A percentile compares a stretch with the other conserved stretches of the same genome.
Conservation (phyloP, 37 sponge, comb jelly and placozoan species). For the Tethya wilhelma region DNA sequence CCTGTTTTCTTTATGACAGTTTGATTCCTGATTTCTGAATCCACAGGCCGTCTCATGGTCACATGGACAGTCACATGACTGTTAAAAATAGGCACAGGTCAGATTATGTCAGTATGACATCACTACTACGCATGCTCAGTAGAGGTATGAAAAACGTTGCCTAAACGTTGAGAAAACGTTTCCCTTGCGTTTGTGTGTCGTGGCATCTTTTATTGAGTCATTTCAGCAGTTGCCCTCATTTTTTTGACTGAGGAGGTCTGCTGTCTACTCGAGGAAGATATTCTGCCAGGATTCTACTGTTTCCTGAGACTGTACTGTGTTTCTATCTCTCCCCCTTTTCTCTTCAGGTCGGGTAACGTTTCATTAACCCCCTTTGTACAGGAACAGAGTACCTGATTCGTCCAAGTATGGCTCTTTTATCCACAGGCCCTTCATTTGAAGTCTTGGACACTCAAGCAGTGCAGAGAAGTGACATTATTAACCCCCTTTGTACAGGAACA, state of each 20-base stretch:
- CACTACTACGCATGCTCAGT: slow-evolving; percentile 25
- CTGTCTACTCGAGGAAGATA: background rate
- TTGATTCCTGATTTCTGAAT: too few relatives aligned
- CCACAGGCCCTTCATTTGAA: slow-evolving; percentile 10
- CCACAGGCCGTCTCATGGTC: too few relatives aligned
- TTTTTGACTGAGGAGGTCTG: background rate
- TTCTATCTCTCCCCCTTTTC: background rate
- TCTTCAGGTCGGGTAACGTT: slow-evolving; percentile 31
- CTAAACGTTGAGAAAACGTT: background rate
- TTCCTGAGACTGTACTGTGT: background rate
- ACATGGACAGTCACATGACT: too few relatives aligned
- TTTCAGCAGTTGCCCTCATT: background rate
- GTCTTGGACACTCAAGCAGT: background rate
- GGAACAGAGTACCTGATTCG: background rate
- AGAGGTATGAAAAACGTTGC: slow-evolving; percentile 3
- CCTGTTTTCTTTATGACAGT: too few relatives aligned
- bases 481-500: background rate
- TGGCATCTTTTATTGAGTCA: background rate
- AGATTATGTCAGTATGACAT: slow-evolving; percentile 27
- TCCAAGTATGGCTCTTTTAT: slow-evolving; percentile 46
- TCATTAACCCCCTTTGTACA: background rate
- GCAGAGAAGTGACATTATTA: background rate
- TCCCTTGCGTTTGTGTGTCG: background rate
- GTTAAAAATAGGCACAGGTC: background rate
- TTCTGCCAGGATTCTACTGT: background rate